A percentile compares a stretch with the other conserved stretches of the same genome.
Conservation (phyloP, 2,797 vertebrate species). For the Phalanger gymnotis region DNA sequence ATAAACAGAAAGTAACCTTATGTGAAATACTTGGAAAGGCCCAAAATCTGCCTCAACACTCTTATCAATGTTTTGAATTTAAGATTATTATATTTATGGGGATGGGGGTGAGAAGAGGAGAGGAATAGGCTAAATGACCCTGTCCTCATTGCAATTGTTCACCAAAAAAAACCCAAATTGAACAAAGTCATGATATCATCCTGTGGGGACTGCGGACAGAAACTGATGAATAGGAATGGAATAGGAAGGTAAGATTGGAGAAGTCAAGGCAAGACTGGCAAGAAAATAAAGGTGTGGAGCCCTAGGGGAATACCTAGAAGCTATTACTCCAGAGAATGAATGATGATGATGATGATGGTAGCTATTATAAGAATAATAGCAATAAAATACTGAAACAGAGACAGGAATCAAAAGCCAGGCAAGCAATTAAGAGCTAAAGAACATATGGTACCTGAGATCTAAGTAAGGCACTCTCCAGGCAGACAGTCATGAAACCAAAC, state of each 20-base stretch:
- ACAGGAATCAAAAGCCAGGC: background rate
- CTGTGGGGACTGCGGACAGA: background rate
- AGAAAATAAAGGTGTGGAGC: background rate
- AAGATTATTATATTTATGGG: background rate
- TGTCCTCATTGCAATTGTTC: background rate
- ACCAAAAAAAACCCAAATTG: background rate
- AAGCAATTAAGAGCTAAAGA: background rate
- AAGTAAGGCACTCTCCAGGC: background rate
- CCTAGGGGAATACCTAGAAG: background rate
- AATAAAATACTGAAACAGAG: background rate
- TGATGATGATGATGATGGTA: background rate
- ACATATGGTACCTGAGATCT: background rate
- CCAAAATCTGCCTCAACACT: background rate
- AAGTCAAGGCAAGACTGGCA: background rate
- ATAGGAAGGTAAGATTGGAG: background rate
- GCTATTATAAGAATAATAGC: background rate
- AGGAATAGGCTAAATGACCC: background rate
- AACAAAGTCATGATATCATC: background rate
- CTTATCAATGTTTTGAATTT: background rate
- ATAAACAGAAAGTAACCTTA: background rate
- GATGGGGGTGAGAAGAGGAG: fast-evolving
- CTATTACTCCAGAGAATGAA: background rate
- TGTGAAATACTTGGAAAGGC: background rate
- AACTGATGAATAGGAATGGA: background rate
- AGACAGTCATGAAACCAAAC: background rate